Evolutionary conservation across 2,888 invertebrate genomes (phyloP).

Genomic region (Leptopilina syphax): DNA sequence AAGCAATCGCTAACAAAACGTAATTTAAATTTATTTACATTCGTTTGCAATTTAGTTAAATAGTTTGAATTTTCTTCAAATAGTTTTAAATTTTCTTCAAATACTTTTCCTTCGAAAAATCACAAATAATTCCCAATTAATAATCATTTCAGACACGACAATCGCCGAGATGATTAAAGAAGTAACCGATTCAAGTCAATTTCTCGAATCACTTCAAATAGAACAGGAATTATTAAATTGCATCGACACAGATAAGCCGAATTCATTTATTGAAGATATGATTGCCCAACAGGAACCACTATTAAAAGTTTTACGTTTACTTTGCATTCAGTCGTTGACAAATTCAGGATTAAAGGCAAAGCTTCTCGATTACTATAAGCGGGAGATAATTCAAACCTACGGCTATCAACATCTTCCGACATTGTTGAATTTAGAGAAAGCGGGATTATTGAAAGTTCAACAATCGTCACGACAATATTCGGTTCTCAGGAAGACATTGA

Average conservation of each 20-base stretch:
- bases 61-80: background rate
- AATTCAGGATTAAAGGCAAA: constrained; percentile 96
- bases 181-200: constrained; percentile 85
- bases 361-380: constrained; percentile 85
- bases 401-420: constrained; percentile 90
- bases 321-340: constrained; percentile 95
- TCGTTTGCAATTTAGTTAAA: background rate
- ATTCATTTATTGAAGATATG: constrained; percentile 93
- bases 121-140: no score
- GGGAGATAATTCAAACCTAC: constrained; percentile 89
- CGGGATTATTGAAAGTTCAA: constrained; percentile 88
- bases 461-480: constrained; percentile 86
- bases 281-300: constrained; percentile 91
- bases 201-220: constrained; percentile 87
- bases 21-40: constrained; percentile 66
- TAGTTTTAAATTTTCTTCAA: no score
- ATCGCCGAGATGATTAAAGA: constrained; percentile 97
- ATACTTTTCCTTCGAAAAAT: no score
- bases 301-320: constrained; percentile 89
- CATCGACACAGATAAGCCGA: constrained; percentile 92
- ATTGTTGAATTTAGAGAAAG: constrained; percentile 91
- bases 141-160: constrained; percentile 83
- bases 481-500: constrained; percentile 87
- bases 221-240: constrained; percentile 96
- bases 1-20: constrained; percentile 89